phyloP scores from a whole-genome alignment of 2,113 vertebrate species.

The Empidonax alnorum region DNA sequence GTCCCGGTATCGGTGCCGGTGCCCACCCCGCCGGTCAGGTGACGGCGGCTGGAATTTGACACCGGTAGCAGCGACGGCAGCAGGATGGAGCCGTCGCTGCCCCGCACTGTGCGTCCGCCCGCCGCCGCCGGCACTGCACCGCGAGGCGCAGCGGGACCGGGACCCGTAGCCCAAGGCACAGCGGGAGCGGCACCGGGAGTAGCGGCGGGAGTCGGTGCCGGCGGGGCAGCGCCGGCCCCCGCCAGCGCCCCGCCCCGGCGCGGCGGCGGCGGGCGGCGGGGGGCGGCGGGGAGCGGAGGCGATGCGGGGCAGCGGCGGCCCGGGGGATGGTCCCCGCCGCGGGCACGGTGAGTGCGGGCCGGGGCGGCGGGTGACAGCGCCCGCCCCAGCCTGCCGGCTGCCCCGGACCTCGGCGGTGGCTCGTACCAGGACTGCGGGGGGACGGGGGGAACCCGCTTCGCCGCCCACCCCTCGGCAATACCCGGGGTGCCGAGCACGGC shows the following conservation, averaged over 20 bases:
- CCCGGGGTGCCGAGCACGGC: background rate
- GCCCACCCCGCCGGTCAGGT: constrained; percentile 59
- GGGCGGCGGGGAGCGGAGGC: no score
- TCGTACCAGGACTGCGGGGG: background rate
- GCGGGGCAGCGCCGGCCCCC: background rate
- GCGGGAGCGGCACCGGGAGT: background rate
- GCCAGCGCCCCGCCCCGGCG: no score
- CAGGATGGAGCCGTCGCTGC: constrained; percentile 74
- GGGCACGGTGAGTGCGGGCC: constrained; percentile 28
- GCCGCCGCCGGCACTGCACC: background rate
- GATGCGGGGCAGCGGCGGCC: background rate
- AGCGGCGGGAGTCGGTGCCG: background rate
- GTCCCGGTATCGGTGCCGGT: background rate
- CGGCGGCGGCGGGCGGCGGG: no score
- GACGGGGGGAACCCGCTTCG: background rate
- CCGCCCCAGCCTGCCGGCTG: background rate
- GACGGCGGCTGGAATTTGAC: constrained; percentile 69
- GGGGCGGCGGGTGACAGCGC: background rate
- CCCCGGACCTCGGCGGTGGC: background rate
- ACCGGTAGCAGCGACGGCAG: constrained; percentile 43
- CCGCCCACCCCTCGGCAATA: background rate
- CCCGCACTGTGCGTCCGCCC: constrained; percentile 58
- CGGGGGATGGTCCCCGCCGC: no score
- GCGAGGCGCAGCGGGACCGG: background rate
- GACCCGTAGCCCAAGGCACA: background rate